Conservation (phyloP, 2,113 vertebrate species). For the Apodemus speciosus region DNA sequence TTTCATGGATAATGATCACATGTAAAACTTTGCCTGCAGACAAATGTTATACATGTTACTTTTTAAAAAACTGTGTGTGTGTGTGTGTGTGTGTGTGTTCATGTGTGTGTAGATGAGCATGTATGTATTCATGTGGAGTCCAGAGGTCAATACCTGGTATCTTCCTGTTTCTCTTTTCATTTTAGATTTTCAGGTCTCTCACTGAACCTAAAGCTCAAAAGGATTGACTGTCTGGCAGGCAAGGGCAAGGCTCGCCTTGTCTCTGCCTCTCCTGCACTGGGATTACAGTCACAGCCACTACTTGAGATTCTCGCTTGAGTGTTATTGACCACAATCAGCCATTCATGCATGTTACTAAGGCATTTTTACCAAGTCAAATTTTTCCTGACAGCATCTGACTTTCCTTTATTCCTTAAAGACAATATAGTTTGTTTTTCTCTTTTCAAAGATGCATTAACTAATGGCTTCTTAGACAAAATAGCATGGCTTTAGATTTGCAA, state of each 20-base stretch:
- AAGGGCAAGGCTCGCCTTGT: background rate
- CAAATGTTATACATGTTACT: background rate
- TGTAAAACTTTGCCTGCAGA: background rate
- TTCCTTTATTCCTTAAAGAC: background rate
- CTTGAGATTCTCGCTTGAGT: background rate
- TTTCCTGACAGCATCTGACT: background rate
- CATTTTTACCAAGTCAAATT: too few relatives aligned
- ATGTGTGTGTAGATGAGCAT: background rate
- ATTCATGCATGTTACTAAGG: too few relatives aligned
- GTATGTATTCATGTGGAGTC: background rate
- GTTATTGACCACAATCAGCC: accelerated
- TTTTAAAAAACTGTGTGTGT: too few relatives aligned
- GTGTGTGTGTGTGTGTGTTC: background rate
- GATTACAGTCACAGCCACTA: too few relatives aligned
- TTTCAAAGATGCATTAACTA: background rate
- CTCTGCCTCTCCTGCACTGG: background rate
- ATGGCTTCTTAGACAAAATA: background rate
- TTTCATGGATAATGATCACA: background rate
- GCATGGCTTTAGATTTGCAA: background rate
- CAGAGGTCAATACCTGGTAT: background rate
- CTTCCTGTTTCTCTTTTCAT: background rate
- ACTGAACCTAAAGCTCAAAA: background rate
- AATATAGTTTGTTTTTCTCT: background rate
- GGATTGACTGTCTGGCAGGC: too few relatives aligned
- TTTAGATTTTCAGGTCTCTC: background rate